These are phyloP conservation scores for Acanthaster planci DNA, from an alignment of 35 echinoderm and acorn worm species.

Conservation along the genomic window DNA sequence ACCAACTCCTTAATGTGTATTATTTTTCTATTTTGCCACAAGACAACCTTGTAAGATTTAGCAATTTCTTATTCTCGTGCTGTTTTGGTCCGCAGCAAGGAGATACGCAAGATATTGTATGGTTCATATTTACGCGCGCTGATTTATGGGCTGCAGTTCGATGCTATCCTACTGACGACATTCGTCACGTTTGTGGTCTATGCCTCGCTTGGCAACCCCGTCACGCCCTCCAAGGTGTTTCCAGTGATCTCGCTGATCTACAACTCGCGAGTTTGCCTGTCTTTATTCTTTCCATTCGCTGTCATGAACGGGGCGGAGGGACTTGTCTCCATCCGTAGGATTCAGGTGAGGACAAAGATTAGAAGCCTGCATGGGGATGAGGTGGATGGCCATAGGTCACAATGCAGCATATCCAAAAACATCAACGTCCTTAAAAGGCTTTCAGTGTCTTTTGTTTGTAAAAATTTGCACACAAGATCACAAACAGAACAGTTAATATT, in stretches of 20 bases:
- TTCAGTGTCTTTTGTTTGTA: too few relatives aligned
- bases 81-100: conserved; percentile 49
- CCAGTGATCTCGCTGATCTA: conserved; percentile 69
- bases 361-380: too few relatives aligned
- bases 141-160: conserved; percentile 49
- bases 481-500: too few relatives aligned
- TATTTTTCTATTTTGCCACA: too few relatives aligned
- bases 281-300: conserved; percentile 51
- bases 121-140: conserved; percentile 45
- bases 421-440: too few relatives aligned
- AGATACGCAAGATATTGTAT: conserved; percentile 62
- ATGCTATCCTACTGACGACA: conserved; percentile 27
- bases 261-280: conserved; percentile 37
- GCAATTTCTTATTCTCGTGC: not conserved
- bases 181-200: conserved; percentile 66
- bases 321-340: conserved; percentile 53
- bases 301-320: conserved; percentile 62
- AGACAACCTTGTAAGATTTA: too few relatives aligned
- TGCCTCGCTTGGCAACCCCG: conserved; percentile 54
- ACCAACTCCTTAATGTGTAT: too few relatives aligned
- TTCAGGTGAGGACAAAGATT: conserved; percentile 44
- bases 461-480: too few relatives aligned
- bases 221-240: conserved; percentile 49
- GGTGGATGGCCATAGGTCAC: too few relatives aligned
- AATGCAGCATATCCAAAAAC: too few relatives aligned